Evolutionary conservation across 2,797 vertebrate species (phyloP).

Genomic region (Hydrophis major): DNA sequence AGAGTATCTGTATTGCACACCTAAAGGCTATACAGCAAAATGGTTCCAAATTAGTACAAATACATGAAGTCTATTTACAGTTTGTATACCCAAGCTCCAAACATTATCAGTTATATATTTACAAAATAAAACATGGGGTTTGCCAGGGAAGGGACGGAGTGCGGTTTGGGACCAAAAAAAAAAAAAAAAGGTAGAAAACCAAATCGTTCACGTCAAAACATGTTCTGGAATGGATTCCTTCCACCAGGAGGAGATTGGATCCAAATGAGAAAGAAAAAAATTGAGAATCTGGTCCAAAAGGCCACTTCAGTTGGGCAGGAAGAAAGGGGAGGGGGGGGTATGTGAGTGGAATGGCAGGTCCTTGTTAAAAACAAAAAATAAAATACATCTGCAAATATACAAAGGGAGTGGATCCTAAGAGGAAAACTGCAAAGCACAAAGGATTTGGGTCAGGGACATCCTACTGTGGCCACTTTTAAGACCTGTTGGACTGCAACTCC

Average conservation of each 20-base stretch:
- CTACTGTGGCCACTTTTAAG: no score
- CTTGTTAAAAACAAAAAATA: background rate
- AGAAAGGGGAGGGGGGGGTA: background rate
- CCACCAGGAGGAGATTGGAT: constrained; percentile 70
- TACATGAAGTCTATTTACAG: constrained; percentile 99
- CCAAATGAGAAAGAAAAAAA: background rate
- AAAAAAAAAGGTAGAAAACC: background rate
- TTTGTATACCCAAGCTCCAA: constrained; percentile 97
- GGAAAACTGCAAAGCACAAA: constrained; percentile 15
- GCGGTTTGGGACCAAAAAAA: constrained; percentile 20
- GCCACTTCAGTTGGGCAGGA: constrained; percentile 67
- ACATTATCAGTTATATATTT: constrained; percentile 92
- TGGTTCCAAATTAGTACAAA: constrained; percentile 99
- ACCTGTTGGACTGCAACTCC: no score
- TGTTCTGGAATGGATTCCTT: constrained; percentile 81
- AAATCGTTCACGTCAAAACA: constrained; percentile 6
- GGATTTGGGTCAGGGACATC: background rate
- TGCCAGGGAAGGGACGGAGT: constrained; percentile 64
- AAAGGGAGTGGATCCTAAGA: constrained; percentile 17
- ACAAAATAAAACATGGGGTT: constrained; percentile 92
- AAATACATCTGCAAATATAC: constrained; percentile 4
- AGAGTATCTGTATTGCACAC: constrained; percentile 95
- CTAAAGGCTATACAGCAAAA: constrained; percentile 97
- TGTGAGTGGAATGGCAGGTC: constrained; percentile 38
- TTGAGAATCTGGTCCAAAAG: constrained; percentile 66